Percentiles rank a stretch among this genome's conserved stretches.
phyloP scores from a whole-genome alignment of 2,797 vertebrate species.

The Syngnathus rostellatus region DNA sequence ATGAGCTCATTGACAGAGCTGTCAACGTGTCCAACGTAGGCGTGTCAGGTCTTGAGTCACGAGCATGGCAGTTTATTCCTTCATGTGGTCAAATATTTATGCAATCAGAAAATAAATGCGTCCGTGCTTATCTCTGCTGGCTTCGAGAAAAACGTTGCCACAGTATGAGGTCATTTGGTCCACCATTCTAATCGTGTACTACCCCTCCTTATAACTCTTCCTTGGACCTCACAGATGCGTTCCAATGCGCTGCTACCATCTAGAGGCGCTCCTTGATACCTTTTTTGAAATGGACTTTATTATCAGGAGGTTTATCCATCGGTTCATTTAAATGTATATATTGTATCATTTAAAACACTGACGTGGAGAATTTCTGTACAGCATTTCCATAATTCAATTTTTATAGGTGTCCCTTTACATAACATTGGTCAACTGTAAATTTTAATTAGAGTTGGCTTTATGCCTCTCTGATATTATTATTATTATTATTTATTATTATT shows the following conservation, averaged over 20 bases:
- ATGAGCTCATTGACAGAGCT: slow-evolving; percentile 13
- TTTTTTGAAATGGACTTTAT: too few relatives aligned
- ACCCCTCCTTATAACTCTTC: slow-evolving; percentile 21
- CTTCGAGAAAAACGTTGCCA: slow-evolving; percentile 48
- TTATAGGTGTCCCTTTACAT: too few relatives aligned
- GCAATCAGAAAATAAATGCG: neutral
- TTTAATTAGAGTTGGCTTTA: too few relatives aligned
- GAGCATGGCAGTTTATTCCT: neutral
- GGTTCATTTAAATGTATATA: neutral
- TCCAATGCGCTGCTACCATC: slow-evolving; percentile 35
- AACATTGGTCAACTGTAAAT: too few relatives aligned
- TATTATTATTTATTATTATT: too few relatives aligned
- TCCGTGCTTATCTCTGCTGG: neutral
- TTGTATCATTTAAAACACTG: neutral
- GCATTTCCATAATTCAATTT: too few relatives aligned
- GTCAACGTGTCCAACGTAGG: neutral
- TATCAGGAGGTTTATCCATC: neutral
- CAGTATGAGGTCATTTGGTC: slow-evolving; percentile 61
- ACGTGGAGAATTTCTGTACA: too few relatives aligned
- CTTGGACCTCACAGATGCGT: neutral
- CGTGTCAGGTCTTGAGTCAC: neutral
- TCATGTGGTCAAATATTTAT: neutral
- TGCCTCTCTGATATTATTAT: too few relatives aligned
- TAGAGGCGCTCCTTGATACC: neutral
- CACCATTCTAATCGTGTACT: slow-evolving; percentile 55